phyloP scores from a whole-genome alignment of 1,140 invertebrate genomes.

The Harpegnathos saltator region DNA sequence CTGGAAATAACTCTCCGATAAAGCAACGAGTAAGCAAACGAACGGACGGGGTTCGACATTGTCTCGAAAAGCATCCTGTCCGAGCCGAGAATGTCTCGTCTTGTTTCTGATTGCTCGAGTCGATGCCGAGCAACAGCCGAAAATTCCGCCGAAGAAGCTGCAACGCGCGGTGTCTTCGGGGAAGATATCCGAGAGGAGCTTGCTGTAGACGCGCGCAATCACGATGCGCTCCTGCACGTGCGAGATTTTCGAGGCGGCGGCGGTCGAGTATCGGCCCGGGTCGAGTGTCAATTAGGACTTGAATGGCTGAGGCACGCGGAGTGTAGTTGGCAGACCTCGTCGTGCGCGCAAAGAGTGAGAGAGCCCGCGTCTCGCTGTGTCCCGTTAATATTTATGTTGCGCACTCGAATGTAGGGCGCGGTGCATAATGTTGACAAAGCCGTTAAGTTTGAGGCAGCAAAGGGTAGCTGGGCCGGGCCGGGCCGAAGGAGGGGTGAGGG shows the following conservation, averaged over 20 bases:
- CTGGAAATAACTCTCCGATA: too few relatives aligned
- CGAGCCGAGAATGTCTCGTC: too few relatives aligned
- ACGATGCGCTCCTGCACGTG: neutral
- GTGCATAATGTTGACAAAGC: slow-evolving; percentile 36
- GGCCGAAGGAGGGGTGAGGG: neutral
- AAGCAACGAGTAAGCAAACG: too few relatives aligned
- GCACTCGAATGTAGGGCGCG: slow-evolving; percentile 23
- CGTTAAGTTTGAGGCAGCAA: neutral
- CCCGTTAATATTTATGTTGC: slow-evolving; percentile 63
- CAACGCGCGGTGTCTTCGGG: too few relatives aligned
- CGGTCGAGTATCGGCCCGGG: slow-evolving; percentile 13
- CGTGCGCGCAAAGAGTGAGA: slow-evolving; percentile 9
- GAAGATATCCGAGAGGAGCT: neutral
- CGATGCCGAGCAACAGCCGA: neutral
- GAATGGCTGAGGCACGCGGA: neutral
- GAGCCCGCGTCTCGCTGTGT: slow-evolving; percentile 9
- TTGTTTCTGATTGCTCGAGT: neutral
- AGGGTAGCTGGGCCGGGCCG: neutral
- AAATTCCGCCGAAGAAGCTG: neutral
- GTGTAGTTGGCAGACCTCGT: slow-evolving; percentile 28
- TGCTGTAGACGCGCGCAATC: neutral
- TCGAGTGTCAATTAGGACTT: slow-evolving; percentile 57
- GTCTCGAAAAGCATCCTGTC: too few relatives aligned
- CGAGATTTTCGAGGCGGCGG: neutral
- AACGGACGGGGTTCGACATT: too few relatives aligned